Percentiles rank a stretch among this genome's conserved stretches.
Conservation (phyloP, 2,797 vertebrate genomes). For the Picus viridis region DNA sequence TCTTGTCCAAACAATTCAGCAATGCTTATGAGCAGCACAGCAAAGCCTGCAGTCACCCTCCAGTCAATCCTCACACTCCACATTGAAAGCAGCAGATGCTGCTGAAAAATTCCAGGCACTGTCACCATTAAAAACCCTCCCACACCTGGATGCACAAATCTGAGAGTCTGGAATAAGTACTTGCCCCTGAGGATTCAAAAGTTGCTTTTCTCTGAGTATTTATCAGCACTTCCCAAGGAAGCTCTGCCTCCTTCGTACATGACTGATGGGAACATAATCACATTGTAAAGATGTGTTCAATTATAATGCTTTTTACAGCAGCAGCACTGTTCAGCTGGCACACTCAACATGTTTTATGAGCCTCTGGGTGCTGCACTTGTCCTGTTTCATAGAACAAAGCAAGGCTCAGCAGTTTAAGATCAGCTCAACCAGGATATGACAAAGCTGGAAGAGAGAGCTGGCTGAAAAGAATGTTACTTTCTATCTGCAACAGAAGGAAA, state of each 20-base stretch:
- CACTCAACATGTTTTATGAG: not conserved
- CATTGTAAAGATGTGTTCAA: not conserved
- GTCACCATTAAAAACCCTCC: not conserved
- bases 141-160: conserved; percentile 14
- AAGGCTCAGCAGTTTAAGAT: not conserved
- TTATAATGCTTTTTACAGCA: not conserved
- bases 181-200: not conserved
- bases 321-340: not conserved
- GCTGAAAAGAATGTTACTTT: not conserved
- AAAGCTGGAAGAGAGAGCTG: not conserved
- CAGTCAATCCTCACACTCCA: not conserved
- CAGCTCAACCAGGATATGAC: not conserved
- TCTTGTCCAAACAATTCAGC: not conserved
- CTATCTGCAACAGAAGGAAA: not conserved
- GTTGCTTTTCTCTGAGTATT: not conserved
- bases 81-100: not conserved
- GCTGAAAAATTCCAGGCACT: not conserved
- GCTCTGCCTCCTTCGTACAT: not conserved
- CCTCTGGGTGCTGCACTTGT: conserved; percentile 22
- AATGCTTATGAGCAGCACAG: not conserved
- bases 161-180: conserved; percentile 18
- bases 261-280: not conserved
- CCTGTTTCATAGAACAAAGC: not conserved
- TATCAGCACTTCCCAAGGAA: not conserved
- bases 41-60: not conserved